Conservation (phyloP, 2,113 vertebrate species). For the human region DNA sequence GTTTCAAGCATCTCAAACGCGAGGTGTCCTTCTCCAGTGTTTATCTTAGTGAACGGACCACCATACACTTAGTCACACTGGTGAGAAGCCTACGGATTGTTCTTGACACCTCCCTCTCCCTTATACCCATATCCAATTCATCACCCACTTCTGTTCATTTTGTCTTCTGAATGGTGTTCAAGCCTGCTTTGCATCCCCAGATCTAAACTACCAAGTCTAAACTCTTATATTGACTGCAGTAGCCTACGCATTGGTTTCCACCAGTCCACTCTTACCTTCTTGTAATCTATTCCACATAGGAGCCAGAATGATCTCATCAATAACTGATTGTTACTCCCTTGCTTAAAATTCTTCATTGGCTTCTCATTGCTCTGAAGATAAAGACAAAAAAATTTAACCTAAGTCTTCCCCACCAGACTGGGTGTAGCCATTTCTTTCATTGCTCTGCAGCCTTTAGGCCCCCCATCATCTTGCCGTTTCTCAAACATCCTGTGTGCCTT, state of each 20-base stretch:
- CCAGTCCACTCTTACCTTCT: neutral
- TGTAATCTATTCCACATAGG: too few relatives aligned
- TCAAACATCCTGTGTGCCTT: fast-evolving
- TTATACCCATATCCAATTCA: neutral
- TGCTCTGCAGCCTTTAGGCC: too few relatives aligned
- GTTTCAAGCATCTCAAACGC: neutral
- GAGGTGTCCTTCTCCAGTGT: neutral
- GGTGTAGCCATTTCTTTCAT: neutral
- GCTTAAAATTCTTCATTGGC: neutral
- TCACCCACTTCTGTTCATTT: neutral
- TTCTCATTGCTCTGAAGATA: neutral
- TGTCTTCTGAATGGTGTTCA: neutral
- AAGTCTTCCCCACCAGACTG: neutral
- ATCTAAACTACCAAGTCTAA: neutral
- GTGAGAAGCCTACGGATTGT: neutral
- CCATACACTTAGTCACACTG: neutral
- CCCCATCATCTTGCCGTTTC: neutral
- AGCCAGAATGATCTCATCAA: neutral
- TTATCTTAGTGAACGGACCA: fast-evolving
- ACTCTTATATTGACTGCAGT: neutral
- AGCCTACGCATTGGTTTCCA: neutral
- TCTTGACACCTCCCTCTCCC: neutral
- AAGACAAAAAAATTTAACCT: neutral
- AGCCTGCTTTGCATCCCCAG: neutral
- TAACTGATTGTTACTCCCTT: neutral